Evolutionary conservation across 2,888 invertebrate genomes (phyloP).

Genomic region (Mesoligia furuncula): DNA sequence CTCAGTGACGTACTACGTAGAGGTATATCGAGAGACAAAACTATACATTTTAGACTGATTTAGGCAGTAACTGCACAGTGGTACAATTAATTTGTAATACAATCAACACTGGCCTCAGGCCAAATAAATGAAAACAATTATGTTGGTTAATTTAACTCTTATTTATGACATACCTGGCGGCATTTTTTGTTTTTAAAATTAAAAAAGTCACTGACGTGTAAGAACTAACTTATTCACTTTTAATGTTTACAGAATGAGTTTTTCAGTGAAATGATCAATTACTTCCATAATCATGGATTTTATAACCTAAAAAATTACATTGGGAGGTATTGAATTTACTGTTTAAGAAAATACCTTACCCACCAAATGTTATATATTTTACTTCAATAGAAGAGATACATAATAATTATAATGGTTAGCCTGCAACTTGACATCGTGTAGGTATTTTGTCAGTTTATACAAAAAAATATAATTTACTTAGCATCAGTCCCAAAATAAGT

Average conservation of each 20-base stretch:
- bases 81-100: conserved; percentile 1
- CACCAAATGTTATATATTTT: background rate
- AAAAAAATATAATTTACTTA: background rate
- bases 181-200: background rate
- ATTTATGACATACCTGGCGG: background rate
- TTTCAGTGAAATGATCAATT: background rate
- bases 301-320: conserved; percentile 34
- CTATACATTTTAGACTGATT: conserved; percentile 5
- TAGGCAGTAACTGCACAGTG: background rate
- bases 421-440: background rate
- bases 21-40: background rate
- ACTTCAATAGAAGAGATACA: background rate
- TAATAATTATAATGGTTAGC: background rate
- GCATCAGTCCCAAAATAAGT: conserved; percentile 15
- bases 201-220: background rate
- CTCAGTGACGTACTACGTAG: background rate
- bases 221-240: background rate
- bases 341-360: background rate
- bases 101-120: background rate
- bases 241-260: background rate
- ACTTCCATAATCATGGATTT: background rate
- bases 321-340: background rate
- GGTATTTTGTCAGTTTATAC: background rate
- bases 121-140: conserved; percentile 11
- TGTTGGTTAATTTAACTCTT: background rate